Evolutionary conservation across 2,113 vertebrate species (phyloP).

Genomic region (Oophaga pumilio): DNA sequence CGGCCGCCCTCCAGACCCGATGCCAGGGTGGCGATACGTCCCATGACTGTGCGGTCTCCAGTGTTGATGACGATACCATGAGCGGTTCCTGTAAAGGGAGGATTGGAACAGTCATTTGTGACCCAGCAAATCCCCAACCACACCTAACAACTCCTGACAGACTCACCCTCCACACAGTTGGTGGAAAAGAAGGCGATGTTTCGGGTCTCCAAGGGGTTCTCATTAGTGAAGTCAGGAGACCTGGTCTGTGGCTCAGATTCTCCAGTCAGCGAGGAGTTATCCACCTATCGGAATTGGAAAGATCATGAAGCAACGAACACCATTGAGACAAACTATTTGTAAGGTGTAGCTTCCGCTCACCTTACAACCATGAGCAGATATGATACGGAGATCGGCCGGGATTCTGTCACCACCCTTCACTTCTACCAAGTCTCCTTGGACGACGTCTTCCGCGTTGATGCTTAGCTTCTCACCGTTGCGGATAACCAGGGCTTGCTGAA

Average conservation of each 20-base stretch:
- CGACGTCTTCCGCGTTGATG: constrained; percentile 92
- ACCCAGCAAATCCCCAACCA: not conserved
- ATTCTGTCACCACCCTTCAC: constrained; percentile 96
- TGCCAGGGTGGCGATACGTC: constrained; percentile 78
- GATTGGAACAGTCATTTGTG: not conserved
- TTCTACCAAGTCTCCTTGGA: constrained; percentile 91
- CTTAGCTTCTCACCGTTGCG: constrained; percentile 91
- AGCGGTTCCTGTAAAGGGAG: constrained; percentile 70
- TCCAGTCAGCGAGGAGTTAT: constrained; percentile 92
- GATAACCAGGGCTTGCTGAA: constrained; percentile 94
- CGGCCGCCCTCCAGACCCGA: constrained; percentile 79
- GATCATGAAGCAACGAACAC: not conserved
- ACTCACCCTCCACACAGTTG: constrained; percentile 81
- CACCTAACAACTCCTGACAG: too few species aligned
- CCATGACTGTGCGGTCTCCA: constrained; percentile 81
- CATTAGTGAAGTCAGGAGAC: constrained; percentile 80
- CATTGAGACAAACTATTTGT: not conserved
- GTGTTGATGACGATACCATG: constrained; percentile 79
- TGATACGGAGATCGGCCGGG: constrained; percentile 92
- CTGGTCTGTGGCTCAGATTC: constrained; percentile 82
- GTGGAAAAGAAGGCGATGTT: constrained; percentile 86
- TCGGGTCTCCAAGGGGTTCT: constrained; percentile 79
- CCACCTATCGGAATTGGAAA: constrained; percentile 76
- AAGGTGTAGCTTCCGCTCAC: constrained; percentile 62
- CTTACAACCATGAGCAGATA: constrained; percentile 95